A percentile compares a stretch with the other conserved stretches of the same genome.
Conservation (phyloP, 2,797 vertebrate genomes). For the Aselliscus stoliczkanus region DNA sequence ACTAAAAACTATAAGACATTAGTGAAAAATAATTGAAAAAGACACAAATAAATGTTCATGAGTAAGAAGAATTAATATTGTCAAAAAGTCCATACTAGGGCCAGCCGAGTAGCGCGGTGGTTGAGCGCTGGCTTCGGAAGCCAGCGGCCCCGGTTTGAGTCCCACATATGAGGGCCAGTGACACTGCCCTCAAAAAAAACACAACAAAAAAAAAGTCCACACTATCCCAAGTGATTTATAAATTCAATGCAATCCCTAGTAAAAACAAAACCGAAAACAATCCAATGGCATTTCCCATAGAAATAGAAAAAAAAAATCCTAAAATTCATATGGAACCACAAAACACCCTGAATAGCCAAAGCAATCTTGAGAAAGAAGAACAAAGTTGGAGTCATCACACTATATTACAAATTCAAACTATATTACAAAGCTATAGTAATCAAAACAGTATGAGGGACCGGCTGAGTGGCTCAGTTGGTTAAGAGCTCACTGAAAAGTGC, state of each 20-base stretch:
- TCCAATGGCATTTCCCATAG: background rate
- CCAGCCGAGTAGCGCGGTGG: no score
- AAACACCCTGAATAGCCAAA: background rate
- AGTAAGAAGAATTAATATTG: background rate
- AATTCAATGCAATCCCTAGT: background rate
- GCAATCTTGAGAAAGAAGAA: background rate
- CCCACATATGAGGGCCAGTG: no score
- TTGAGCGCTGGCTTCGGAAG: no score
- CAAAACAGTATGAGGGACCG: background rate
- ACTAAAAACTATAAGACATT: background rate
- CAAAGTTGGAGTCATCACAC: background rate
- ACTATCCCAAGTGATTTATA: background rate
- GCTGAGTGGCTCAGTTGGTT: no score
- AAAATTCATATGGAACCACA: background rate
- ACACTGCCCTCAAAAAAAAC: no score
- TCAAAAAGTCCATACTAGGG: background rate
- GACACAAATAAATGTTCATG: background rate
- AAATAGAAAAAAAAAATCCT: background rate
- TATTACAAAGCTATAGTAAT: background rate
- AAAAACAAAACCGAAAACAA: background rate
- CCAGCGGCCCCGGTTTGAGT: no score
- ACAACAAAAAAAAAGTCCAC: background rate
- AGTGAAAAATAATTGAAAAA: background rate
- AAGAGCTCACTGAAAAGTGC: no score
- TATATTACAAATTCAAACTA: background rate